Conservation (phyloP, 1,140 invertebrate genomes). For the Lanistes nyassanus region DNA sequence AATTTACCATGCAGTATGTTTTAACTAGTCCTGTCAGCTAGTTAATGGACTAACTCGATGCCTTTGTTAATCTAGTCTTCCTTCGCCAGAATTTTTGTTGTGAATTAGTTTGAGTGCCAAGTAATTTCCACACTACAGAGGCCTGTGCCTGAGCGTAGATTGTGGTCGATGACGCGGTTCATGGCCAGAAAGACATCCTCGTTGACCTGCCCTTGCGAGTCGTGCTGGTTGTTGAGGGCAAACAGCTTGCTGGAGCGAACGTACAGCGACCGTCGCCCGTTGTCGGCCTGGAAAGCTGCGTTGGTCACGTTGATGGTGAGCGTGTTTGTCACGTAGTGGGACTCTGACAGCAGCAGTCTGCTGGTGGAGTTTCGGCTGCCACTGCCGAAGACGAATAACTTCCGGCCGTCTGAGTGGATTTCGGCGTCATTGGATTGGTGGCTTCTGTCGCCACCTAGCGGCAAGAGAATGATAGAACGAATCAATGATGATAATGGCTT, state of each 20-base stretch:
- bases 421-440: slow-evolving; percentile 19
- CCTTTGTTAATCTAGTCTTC: no score
- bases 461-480: slow-evolving; percentile 1
- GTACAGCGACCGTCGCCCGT: slow-evolving; percentile 1
- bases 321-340: no score
- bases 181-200: slow-evolving; percentile 25
- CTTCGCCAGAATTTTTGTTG: no score
- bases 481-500: no score
- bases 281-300: slow-evolving; percentile 8
- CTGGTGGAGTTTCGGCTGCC: no score
- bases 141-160: background rate
- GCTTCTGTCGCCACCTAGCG: slow-evolving; percentile 18
- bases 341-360: no score
- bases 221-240: slow-evolving; percentile 21
- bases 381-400: background rate
- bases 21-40: no score
- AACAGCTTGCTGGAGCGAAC: slow-evolving; percentile 17
- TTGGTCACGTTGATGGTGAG: slow-evolving; percentile 9
- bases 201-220: slow-evolving; percentile 12
- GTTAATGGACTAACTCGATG: no score
- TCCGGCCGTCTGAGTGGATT: slow-evolving; percentile 6
- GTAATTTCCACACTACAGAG: slow-evolving; percentile 22
- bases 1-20: no score
- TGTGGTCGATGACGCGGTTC: slow-evolving; percentile 11
- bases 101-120: no score